phyloP scores from a whole-genome alignment of 2,888 invertebrate species.

The Tanytarsus gracilentus region DNA sequence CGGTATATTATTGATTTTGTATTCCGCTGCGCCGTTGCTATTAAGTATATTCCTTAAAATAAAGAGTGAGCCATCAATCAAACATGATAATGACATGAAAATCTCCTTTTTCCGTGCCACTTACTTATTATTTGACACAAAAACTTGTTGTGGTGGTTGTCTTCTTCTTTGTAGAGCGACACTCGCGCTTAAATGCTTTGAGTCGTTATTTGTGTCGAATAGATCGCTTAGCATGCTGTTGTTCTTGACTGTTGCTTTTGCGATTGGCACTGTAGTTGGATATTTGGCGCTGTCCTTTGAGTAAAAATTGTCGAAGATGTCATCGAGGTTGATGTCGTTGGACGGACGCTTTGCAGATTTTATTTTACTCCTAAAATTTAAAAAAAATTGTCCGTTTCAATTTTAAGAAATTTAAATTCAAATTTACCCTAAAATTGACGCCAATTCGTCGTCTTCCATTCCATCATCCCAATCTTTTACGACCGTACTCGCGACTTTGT shows the following conservation, averaged over 20 bases:
- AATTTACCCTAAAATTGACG: slow-evolving; percentile 62
- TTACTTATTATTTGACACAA: slow-evolving; percentile 36
- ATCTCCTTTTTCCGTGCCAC: not conserved
- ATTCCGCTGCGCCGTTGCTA: slow-evolving; percentile 28
- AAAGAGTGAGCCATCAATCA: not conserved
- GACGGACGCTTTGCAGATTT: slow-evolving; percentile 39
- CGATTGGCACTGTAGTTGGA: slow-evolving; percentile 38
- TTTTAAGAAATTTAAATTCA: slow-evolving; percentile 20
- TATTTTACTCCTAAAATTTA: slow-evolving; percentile 40
- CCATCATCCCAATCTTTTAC: slow-evolving; percentile 13
- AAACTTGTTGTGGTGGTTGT: slow-evolving; percentile 37
- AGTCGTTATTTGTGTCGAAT: slow-evolving; percentile 33
- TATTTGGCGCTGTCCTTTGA: slow-evolving; percentile 36
- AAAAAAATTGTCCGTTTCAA: no score
- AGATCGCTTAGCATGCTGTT: slow-evolving; percentile 33
- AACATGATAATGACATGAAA: no score
- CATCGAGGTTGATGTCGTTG: slow-evolving; percentile 36
- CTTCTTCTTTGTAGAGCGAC: slow-evolving; percentile 37
- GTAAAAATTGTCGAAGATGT: slow-evolving; percentile 42
- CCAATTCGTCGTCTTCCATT: slow-evolving; percentile 54
- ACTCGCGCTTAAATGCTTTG: slow-evolving; percentile 33
- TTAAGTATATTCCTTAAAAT: slow-evolving; percentile 3
- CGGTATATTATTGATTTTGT: slow-evolving; percentile 30
- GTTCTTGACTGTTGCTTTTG: slow-evolving; percentile 34
- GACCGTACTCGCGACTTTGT: slow-evolving; percentile 30